phyloP scores from a whole-genome alignment of 1,140 invertebrate species.

The Gyrodactylus salaris region DNA sequence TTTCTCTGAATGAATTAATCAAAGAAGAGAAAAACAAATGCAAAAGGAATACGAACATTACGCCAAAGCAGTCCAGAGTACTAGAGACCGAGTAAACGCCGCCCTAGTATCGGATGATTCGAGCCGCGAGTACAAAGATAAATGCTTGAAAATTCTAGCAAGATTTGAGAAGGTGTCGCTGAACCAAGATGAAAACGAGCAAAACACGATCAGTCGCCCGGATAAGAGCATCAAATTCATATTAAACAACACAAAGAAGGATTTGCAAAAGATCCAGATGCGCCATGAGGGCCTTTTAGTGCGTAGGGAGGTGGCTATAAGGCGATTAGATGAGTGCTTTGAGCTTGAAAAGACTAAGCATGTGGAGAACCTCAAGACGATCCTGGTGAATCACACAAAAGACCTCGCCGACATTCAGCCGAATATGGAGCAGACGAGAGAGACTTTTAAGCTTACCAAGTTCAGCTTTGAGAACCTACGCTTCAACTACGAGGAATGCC shows the following conservation, averaged over 20 bases:
- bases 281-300: neutral
- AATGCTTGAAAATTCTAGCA: neutral
- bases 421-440: neutral
- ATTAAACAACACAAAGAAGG: neutral
- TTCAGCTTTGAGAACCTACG: neutral
- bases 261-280: neutral
- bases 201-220: neutral
- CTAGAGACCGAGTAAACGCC: neutral
- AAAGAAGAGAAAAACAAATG: too few species aligned
- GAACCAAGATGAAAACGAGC: neutral
- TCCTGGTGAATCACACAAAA: neutral
- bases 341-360: neutral
- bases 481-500: neutral
- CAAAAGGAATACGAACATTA: too few species aligned
- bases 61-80: too few species aligned
- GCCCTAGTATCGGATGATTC: neutral
- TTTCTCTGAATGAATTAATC: too few species aligned
- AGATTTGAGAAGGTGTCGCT: neutral
- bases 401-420: neutral
- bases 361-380: neutral
- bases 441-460: neutral
- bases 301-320: neutral
- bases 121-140: neutral
- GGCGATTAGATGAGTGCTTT: neutral
- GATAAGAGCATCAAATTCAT: neutral